phyloP scores from a whole-genome alignment of 2,888 invertebrate species.

The Stenolophus ochropezus region DNA sequence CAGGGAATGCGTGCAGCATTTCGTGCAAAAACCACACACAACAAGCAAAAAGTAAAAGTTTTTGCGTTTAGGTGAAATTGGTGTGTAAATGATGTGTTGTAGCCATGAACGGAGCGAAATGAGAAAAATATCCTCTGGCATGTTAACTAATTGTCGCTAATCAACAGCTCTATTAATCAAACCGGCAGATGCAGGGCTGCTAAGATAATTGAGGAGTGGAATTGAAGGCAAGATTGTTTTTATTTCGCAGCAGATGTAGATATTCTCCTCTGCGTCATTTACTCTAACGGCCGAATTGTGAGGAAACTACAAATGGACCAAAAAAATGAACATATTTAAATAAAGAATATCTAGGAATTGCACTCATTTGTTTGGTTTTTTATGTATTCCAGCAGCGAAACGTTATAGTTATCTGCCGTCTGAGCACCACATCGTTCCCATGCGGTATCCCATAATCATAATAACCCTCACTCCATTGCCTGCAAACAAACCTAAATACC shows the following conservation, averaged over 20 bases:
- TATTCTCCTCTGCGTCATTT: constrained; percentile 14
- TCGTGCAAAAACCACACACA: constrained; percentile 32
- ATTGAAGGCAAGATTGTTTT: constrained; percentile 25
- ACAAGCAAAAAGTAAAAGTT: constrained; percentile 39
- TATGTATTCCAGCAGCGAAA: not conserved
- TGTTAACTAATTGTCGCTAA: constrained; percentile 46
- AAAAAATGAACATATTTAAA: not conserved
- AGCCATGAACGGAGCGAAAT: not conserved
- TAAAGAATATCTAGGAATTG: not conserved
- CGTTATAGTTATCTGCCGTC: not conserved
- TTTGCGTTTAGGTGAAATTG: constrained; percentile 46
- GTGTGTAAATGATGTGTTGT: constrained; percentile 27
- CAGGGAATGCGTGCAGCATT: constrained; percentile 7
- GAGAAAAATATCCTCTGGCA: constrained; percentile 31
- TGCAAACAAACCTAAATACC: not conserved
- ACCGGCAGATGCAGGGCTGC: constrained; percentile 15
- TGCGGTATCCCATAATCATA: not conserved
- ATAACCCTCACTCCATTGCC: not conserved
- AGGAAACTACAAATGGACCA: not conserved
- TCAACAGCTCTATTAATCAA: constrained; percentile 42
- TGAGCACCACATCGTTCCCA: not conserved
- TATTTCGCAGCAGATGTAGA: constrained; percentile 12
- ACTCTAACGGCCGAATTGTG: constrained; percentile 5
- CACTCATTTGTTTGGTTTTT: not conserved
- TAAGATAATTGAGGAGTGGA: constrained; percentile 30